These are phyloP conservation scores for Aphaenogaster rudis DNA, from an alignment of 1,140 invertebrate species.

Conservation along the genomic window DNA sequence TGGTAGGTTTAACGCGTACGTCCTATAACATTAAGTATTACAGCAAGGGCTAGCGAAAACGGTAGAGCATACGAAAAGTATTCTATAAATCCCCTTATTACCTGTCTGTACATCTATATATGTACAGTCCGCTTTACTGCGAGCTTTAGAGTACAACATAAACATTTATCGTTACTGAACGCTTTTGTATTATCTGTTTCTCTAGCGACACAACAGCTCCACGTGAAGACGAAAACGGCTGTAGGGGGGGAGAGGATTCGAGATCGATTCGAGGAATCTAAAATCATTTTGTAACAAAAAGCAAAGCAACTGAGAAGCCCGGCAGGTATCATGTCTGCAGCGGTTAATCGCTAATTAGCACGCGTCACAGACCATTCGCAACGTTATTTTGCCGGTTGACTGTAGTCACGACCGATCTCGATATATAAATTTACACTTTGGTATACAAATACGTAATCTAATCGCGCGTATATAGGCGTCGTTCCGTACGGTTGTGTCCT, in stretches of 20 bases:
- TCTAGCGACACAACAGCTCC: not conserved
- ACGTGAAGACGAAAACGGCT: slow-evolving; percentile 49
- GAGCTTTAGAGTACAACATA: not conserved
- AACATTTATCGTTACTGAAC: not conserved
- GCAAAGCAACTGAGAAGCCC: slow-evolving; percentile 38
- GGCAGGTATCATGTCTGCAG: not conserved
- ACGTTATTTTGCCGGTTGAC: slow-evolving; percentile 35
- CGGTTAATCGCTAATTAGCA: slow-evolving; percentile 53
- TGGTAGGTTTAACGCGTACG: not conserved
- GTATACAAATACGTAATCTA: slow-evolving; percentile 79
- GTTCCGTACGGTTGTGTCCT: slow-evolving; percentile 39
- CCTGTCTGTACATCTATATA: not conserved
- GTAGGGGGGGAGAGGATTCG: not conserved
- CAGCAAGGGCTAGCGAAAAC: not conserved
- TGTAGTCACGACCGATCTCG: slow-evolving; percentile 50
- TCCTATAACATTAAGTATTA: slow-evolving; percentile 14
- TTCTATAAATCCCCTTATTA: slow-evolving; percentile 7
- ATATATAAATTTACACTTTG: slow-evolving; percentile 81
- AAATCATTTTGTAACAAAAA: slow-evolving; percentile 38
- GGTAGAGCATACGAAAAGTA: not conserved
- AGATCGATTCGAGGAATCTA: slow-evolving; percentile 40
- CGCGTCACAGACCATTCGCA: slow-evolving; percentile 45
- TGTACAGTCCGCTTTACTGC: not conserved
- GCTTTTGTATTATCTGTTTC: not conserved
- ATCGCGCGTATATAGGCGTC: slow-evolving; percentile 27